Evolutionary conservation across 2,888 invertebrate genomes (phyloP).

Genomic region (Meta bourneti): DNA sequence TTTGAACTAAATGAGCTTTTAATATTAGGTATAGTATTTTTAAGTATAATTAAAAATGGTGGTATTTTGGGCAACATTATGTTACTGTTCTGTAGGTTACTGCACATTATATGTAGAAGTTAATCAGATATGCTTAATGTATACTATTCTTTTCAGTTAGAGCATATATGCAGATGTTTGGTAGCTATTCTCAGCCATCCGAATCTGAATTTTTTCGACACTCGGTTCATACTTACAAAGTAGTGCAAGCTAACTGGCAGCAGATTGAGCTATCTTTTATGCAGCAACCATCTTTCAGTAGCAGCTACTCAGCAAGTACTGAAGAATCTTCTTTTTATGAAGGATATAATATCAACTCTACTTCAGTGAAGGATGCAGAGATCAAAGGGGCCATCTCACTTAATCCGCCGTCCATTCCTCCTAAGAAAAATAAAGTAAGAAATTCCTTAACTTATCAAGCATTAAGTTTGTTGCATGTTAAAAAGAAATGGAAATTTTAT

Average conservation of each 20-base stretch:
- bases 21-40: too few species aligned
- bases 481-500: too few species aligned
- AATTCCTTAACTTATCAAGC: neutral
- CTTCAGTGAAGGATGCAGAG: conserved; percentile 34
- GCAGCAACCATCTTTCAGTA: conserved; percentile 73
- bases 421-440: conserved; percentile 77
- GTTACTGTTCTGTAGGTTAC: too few species aligned
- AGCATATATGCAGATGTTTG: conserved; percentile 98
- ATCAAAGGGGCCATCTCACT: neutral
- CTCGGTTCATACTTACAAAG: conserved; percentile 90
- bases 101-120: too few species aligned
- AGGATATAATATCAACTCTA: conserved; percentile 39
- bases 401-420: conserved; percentile 78
- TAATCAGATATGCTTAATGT: too few species aligned
- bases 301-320: conserved; percentile 67
- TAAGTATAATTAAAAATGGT: too few species aligned
- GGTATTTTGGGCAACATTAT: too few species aligned
- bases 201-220: conserved; percentile 90
- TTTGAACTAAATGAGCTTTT: too few species aligned
- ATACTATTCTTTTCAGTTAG: conserved; percentile 84
- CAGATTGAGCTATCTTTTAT: conserved; percentile 79
- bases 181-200: conserved; percentile 89
- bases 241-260: conserved; percentile 83
- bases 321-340: conserved; percentile 75
- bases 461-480: neutral